Conservation (phyloP, 92 coral and sea anemone genomes). For the Heteractis magnifica region DNA sequence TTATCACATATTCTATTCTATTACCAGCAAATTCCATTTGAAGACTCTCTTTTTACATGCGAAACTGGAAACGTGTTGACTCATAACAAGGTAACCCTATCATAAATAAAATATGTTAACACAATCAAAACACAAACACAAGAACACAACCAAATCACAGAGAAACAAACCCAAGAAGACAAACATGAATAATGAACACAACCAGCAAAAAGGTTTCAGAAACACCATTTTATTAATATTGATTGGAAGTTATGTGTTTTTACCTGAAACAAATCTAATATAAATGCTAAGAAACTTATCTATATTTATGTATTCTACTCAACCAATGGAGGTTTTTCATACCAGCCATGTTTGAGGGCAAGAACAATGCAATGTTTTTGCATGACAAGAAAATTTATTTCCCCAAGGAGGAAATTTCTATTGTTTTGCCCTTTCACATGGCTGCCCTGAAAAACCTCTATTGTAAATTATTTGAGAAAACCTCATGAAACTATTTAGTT, state of each 20-base stretch:
- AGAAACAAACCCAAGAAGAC: background rate
- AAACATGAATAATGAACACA: background rate
- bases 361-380: too few relatives aligned
- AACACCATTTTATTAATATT: background rate
- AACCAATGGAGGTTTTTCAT: too few relatives aligned
- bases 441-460: too few relatives aligned
- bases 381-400: too few relatives aligned
- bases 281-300: too few relatives aligned
- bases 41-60: background rate
- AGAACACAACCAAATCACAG: conserved; percentile 1
- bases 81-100: background rate
- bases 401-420: too few relatives aligned
- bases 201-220: background rate
- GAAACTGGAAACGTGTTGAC: background rate
- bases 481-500: too few relatives aligned
- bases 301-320: too few relatives aligned
- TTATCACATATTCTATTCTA: background rate
- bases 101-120: background rate
- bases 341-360: too few relatives aligned
- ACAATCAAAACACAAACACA: background rate
- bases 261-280: conserved; percentile 2
- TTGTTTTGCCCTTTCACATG: too few relatives aligned
- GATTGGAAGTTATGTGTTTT: background rate
- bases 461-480: too few relatives aligned
- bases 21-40: background rate